Evolutionary conservation across 2,797 vertebrate genomes (phyloP).

Genomic region (Podarcis lilfordi): DNA sequence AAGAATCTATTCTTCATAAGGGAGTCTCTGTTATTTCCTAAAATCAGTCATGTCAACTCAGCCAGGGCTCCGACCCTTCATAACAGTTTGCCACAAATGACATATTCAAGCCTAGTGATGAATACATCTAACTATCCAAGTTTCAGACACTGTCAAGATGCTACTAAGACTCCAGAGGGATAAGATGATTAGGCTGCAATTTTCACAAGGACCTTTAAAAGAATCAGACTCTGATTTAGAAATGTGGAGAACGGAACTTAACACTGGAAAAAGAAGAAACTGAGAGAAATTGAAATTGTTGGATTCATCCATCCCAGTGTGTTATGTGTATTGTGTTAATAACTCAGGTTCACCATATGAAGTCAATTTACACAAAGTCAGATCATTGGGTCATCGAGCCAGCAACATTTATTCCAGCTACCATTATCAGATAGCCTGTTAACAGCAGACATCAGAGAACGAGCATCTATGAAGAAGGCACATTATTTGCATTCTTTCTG

Average conservation of each 20-base stretch:
- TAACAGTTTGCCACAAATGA: conserved; percentile 28
- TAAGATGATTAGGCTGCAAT: neutral
- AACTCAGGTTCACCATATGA: neutral
- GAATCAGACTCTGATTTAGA: too few relatives aligned
- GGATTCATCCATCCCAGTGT: too few relatives aligned
- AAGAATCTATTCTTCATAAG: neutral
- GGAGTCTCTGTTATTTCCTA: neutral
- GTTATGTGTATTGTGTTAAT: too few relatives aligned
- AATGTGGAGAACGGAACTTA: too few relatives aligned
- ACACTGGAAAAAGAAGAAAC: too few relatives aligned
- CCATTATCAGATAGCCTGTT: neutral
- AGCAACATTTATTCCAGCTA: neutral
- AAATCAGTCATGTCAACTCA: neutral
- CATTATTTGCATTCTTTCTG: neutral
- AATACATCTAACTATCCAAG: conserved; percentile 47
- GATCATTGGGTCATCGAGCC: neutral
- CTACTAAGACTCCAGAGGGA: neutral
- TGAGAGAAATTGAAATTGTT: too few relatives aligned
- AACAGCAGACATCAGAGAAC: neutral
- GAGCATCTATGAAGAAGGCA: neutral
- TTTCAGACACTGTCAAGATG: conserved; percentile 37
- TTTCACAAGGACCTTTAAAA: too few relatives aligned
- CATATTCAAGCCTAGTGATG: conserved; percentile 25
- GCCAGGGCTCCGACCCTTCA: neutral
- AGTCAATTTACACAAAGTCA: neutral